These are phyloP conservation scores for Harmothoe impar DNA, from an alignment of 2,888 invertebrate species.

Conservation along the genomic window DNA sequence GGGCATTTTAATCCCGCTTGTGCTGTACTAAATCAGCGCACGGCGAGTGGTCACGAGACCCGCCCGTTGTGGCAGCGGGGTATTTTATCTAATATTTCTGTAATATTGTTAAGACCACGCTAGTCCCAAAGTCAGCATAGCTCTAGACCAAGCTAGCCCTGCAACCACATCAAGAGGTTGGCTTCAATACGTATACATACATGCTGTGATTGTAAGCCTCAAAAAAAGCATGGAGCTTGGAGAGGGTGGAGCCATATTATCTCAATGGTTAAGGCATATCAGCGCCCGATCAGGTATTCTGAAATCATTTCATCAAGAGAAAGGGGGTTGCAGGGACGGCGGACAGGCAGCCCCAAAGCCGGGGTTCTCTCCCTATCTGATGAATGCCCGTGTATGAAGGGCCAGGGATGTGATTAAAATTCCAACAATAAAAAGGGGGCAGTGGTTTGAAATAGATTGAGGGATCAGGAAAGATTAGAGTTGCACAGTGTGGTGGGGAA, in stretches of 20 bases:
- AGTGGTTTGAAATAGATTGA: slow-evolving; percentile 44
- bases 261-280: slow-evolving; percentile 20
- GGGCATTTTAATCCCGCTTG: neutral
- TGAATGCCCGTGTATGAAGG: neutral
- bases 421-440: slow-evolving; percentile 15
- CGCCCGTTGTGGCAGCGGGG: neutral
- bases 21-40: slow-evolving; percentile 1
- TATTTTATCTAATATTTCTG: neutral
- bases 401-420: slow-evolving; percentile 34
- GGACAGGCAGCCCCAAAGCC: neutral
- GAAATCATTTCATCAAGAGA: neutral
- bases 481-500: neutral
- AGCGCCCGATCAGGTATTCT: neutral
- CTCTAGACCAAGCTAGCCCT: too few species aligned
- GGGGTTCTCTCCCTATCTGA: neutral
- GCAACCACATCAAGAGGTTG: too few species aligned
- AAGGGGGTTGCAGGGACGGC: neutral
- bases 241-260: neutral
- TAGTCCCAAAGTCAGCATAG: neutral
- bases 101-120: neutral
- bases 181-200: too few species aligned
- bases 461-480: slow-evolving; percentile 33
- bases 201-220: too few species aligned
- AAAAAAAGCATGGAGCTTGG: too few species aligned
- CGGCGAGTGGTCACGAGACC: neutral